Evolutionary conservation across 2,888 invertebrate genomes (phyloP).

Genomic region (Scotopteryx bipunctaria): DNA sequence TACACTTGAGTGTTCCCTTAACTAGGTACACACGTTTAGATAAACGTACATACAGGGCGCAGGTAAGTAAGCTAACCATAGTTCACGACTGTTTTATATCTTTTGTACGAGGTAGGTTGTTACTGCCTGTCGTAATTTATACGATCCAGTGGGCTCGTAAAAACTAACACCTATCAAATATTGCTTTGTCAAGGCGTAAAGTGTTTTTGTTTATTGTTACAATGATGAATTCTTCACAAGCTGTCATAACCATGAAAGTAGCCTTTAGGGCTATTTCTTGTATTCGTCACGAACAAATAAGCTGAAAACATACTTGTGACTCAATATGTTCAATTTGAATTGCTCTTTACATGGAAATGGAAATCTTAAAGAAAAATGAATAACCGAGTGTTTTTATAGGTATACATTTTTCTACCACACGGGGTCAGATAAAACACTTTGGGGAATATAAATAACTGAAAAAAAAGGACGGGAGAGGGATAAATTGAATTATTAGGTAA

Average conservation of each 20-base stretch:
- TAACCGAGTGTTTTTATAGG: too few relatives aligned
- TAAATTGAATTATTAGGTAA: slow-evolving; percentile 43
- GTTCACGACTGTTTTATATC: slow-evolving; percentile 54
- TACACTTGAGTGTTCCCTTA: too few relatives aligned
- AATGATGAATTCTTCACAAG: slow-evolving; percentile 26
- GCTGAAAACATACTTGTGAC: too few relatives aligned
- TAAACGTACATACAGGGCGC: too few relatives aligned
- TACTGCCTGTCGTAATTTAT: slow-evolving; percentile 48
- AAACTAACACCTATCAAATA: slow-evolving; percentile 54
- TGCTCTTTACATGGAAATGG: too few relatives aligned
- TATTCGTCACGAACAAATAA: too few relatives aligned
- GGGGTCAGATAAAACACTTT: slow-evolving; percentile 29
- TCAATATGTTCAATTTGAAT: too few relatives aligned
- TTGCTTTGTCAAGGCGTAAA: slow-evolving; percentile 47
- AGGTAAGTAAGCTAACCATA: slow-evolving; percentile 50
- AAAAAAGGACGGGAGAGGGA: slow-evolving; percentile 36
- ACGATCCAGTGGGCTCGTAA: slow-evolving; percentile 47
- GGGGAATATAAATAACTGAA: slow-evolving; percentile 27
- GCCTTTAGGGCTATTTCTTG: too few relatives aligned
- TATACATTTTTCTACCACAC: slow-evolving; percentile 15
- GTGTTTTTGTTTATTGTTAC: slow-evolving; percentile 44
- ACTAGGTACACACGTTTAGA: too few relatives aligned
- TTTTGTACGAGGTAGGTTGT: slow-evolving; percentile 50
- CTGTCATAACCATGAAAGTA: background rate
- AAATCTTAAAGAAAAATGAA: too few relatives aligned